phyloP scores from a whole-genome alignment of 2,888 invertebrate genomes.

The Poecilobothrus nobilitatus region DNA sequence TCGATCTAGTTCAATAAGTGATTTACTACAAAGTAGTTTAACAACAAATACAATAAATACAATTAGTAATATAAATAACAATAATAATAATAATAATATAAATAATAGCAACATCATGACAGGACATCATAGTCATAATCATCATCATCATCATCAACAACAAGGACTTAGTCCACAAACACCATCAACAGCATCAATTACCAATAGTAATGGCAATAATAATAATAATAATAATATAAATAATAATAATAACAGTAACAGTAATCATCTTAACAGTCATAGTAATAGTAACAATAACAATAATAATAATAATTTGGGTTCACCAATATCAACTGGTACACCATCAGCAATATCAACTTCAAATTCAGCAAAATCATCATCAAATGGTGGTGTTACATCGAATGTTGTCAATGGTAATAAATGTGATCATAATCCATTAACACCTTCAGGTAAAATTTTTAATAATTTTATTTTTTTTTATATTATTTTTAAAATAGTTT shows the following conservation, averaged over 20 bases:
- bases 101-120: slow-evolving; percentile 16
- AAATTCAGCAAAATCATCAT: slow-evolving; percentile 18
- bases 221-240: slow-evolving; percentile 13
- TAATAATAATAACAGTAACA: not conserved
- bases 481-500: not conserved
- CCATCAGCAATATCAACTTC: not conserved
- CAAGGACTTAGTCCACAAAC: slow-evolving; percentile 13
- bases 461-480: not conserved
- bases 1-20: slow-evolving; percentile 30
- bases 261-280: slow-evolving; percentile 21
- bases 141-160: slow-evolving; percentile 21
- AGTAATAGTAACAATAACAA: slow-evolving; percentile 26
- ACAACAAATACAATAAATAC: slow-evolving; percentile 27
- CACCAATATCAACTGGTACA: slow-evolving; percentile 27
- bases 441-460: slow-evolving; percentile 37
- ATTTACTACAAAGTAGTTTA: slow-evolving; percentile 35
- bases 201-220: not conserved
- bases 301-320: slow-evolving; percentile 36
- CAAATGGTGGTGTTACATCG: slow-evolving; percentile 27
- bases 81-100: slow-evolving; percentile 8
- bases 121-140: slow-evolving; percentile 12
- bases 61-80: slow-evolving; percentile 22
- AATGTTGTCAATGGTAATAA: slow-evolving; percentile 27
- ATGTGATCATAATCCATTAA: slow-evolving; percentile 40
- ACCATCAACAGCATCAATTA: not conserved